Evolutionary conservation across 1,140 invertebrate genomes (phyloP).

Genomic region (Micrasema longulum): DNA sequence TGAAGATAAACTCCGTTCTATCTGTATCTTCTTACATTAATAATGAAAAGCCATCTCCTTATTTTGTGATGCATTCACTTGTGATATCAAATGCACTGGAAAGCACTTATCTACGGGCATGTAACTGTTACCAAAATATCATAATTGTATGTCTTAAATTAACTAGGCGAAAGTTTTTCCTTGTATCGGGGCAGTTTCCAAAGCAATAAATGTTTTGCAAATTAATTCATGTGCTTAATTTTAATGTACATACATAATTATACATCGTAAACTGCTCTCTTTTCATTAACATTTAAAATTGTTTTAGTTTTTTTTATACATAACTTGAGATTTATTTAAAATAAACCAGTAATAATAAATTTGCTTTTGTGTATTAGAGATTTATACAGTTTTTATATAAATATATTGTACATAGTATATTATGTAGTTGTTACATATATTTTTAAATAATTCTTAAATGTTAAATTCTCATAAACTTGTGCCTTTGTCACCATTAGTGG

Average conservation of each 20-base stretch:
- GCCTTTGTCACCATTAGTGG: slow-evolving; percentile 42
- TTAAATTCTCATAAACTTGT: slow-evolving; percentile 27
- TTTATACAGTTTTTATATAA: slow-evolving; percentile 24
- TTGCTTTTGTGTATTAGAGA: slow-evolving; percentile 29
- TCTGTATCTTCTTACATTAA: slow-evolving; percentile 4
- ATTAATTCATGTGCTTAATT: slow-evolving; percentile 18
- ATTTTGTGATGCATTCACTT: slow-evolving; percentile 4
- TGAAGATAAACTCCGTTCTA: slow-evolving; percentile 1
- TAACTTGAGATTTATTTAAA: too few species aligned
- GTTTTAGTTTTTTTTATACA: background rate
- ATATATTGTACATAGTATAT: slow-evolving; percentile 25
- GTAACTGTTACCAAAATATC: slow-evolving; percentile 7
- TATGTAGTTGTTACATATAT: slow-evolving; percentile 19
- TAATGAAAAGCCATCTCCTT: background rate
- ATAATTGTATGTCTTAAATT: background rate
- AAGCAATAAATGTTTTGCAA: background rate
- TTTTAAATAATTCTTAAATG: slow-evolving; percentile 7
- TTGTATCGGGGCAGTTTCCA: too few species aligned
- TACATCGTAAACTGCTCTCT: slow-evolving; percentile 13
- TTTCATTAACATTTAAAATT: too few species aligned
- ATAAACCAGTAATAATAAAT: background rate
- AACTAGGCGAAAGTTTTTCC: too few species aligned
- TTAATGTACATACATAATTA: slow-evolving; percentile 3
- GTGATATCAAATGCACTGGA: slow-evolving; percentile 18
- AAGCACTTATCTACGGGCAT: background rate